Evolutionary conservation across 1,140 invertebrate genomes (phyloP).

Genomic region (Lethocerus indicus): DNA sequence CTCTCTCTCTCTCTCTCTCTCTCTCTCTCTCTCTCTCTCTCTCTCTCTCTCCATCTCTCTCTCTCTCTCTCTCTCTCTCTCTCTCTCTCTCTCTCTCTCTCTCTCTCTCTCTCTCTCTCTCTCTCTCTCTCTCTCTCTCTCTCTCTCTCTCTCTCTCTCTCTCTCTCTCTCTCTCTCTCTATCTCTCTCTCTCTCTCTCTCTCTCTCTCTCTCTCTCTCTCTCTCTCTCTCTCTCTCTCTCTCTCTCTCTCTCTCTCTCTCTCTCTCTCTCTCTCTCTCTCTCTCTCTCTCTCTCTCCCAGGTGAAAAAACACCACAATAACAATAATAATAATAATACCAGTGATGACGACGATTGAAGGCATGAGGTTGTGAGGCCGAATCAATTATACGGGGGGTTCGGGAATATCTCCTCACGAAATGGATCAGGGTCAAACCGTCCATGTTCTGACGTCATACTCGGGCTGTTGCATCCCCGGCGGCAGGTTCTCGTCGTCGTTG

Average conservation of each 20-base stretch:
- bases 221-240: not conserved
- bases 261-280: not conserved
- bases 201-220: not conserved
- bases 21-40: not conserved
- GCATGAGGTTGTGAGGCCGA: too few species aligned
- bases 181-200: not conserved
- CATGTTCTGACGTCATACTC: too few species aligned
- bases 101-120: not conserved
- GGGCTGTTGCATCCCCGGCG: too few species aligned
- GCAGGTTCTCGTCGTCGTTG: too few species aligned
- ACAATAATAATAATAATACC: too few species aligned
- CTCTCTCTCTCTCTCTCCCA: not conserved
- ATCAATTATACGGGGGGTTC: too few species aligned
- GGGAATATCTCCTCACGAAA: too few species aligned
- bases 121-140: not conserved
- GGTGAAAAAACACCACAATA: too few species aligned
- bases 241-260: not conserved
- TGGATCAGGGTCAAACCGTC: too few species aligned
- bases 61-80: not conserved
- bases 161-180: not conserved
- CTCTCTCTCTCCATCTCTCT: not conserved
- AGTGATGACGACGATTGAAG: too few species aligned
- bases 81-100: not conserved
- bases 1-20: constrained; percentile 3
- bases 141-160: not conserved